These are phyloP conservation scores for Sicus ferrugineus DNA, from an alignment of 2,888 invertebrate genomes.

Conservation along the genomic window DNA sequence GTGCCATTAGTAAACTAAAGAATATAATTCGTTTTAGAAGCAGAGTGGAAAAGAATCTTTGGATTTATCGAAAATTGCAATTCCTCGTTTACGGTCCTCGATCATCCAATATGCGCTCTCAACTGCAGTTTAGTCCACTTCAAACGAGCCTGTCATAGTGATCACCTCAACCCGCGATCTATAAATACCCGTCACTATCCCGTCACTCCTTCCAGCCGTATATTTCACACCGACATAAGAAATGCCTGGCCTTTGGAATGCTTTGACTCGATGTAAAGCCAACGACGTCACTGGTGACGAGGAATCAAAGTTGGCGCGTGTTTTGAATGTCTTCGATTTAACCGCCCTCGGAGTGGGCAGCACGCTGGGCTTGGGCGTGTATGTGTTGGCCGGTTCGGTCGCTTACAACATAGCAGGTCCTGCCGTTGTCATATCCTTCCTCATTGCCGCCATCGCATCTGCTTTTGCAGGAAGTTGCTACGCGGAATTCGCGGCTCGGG, in stretches of 20 bases:
- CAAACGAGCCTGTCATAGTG: too few species aligned
- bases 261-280: conserved; percentile 59
- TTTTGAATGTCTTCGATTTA: conserved; percentile 82
- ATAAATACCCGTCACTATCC: not conserved
- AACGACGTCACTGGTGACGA: conserved; percentile 45
- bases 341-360: conserved; percentile 87
- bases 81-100: too few species aligned
- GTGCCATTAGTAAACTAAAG: too few species aligned
- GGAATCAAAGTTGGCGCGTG: conserved; percentile 69
- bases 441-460: conserved; percentile 91
- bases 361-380: conserved; percentile 94
- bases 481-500: conserved; percentile 82
- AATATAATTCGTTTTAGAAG: too few species aligned
- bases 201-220: not conserved
- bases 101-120: too few species aligned
- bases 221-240: not conserved
- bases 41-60: too few species aligned
- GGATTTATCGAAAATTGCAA: too few species aligned
- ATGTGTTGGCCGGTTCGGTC: conserved; percentile 90
- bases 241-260: conserved; percentile 50
- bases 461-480: conserved; percentile 87
- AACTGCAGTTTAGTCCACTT: too few species aligned
- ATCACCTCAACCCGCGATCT: not conserved
- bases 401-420: conserved; percentile 89
- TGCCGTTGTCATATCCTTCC: conserved; percentile 87